phyloP scores from a whole-genome alignment of 1,140 invertebrate genomes.

The Hyles vespertilio region DNA sequence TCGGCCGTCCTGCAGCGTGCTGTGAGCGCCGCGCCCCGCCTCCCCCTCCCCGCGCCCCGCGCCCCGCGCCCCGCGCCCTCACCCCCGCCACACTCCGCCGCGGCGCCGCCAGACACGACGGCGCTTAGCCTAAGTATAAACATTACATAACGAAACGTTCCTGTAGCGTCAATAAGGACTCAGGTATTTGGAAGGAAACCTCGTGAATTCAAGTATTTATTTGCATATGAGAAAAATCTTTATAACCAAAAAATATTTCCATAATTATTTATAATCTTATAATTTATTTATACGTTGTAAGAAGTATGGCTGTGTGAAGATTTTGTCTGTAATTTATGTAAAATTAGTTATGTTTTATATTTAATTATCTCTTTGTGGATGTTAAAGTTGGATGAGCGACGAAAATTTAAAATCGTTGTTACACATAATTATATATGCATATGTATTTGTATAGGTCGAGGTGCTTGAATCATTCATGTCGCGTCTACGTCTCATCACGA shows the following conservation, averaged over 20 bases:
- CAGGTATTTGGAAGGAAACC: constrained; percentile 1
- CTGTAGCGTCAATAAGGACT: constrained; percentile 49
- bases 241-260: constrained; percentile 7
- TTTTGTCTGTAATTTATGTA: constrained; percentile 29
- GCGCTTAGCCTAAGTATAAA: constrained; percentile 23
- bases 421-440: too few species aligned
- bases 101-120: constrained; percentile 9
- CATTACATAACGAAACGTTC: constrained; percentile 46
- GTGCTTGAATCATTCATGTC: constrained; percentile 33
- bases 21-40: constrained; percentile 24
- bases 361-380: not conserved
- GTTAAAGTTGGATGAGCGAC: not conserved
- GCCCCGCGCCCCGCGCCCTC: not conserved
- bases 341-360: constrained; percentile 17
- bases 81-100: not conserved
- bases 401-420: too few species aligned
- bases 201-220: constrained; percentile 8
- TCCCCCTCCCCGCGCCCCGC: not conserved
- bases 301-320: constrained; percentile 37
- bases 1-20: constrained; percentile 44
- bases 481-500: constrained; percentile 8
- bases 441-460: constrained; percentile 38
- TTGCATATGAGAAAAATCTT: constrained; percentile 1
- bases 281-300: constrained; percentile 19
- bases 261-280: constrained; percentile 9